Evolutionary conservation across 1,140 invertebrate species (phyloP).

Genomic region (Ephestia elutella): DNA sequence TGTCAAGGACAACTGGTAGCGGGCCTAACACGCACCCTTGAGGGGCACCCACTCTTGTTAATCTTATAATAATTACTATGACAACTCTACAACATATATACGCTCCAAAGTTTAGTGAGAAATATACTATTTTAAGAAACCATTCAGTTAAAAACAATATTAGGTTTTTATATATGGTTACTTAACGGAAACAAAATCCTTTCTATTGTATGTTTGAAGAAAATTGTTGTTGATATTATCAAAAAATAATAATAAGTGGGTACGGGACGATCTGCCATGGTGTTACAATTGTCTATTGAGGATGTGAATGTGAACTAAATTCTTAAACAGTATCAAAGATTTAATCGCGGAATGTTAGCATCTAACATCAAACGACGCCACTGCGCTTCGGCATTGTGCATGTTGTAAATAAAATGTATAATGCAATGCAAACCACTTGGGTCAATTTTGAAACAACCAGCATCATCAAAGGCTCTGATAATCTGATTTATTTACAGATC

Average conservation of each 20-base stretch:
- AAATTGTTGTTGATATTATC: background rate
- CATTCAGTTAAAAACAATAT: background rate
- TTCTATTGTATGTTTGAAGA: background rate
- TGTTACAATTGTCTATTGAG: background rate
- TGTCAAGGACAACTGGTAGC: constrained; percentile 8
- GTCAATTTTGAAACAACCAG: constrained; percentile 25
- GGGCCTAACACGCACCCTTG: background rate
- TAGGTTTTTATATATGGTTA: background rate
- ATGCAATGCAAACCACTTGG: constrained; percentile 21
- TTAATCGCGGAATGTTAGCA: background rate
- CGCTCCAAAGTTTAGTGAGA: too few relatives aligned
- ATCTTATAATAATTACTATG: background rate
- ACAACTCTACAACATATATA: too few relatives aligned
- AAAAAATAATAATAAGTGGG: background rate
- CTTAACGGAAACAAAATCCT: background rate
- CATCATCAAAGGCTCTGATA: constrained; percentile 22
- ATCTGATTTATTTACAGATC: constrained; percentile 23
- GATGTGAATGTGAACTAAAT: constrained; percentile 2
- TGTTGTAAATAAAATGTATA: constrained; percentile 11
- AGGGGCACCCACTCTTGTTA: background rate
- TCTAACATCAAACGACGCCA: background rate
- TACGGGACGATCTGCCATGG: background rate
- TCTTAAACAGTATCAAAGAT: background rate
- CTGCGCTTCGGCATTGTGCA: background rate
- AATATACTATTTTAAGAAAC: too few relatives aligned